A percentile compares a stretch with the other conserved stretches of the same genome.
Evolutionary conservation across 2,888 invertebrate genomes (phyloP).

Genomic region (Amphipyra berbera): DNA sequence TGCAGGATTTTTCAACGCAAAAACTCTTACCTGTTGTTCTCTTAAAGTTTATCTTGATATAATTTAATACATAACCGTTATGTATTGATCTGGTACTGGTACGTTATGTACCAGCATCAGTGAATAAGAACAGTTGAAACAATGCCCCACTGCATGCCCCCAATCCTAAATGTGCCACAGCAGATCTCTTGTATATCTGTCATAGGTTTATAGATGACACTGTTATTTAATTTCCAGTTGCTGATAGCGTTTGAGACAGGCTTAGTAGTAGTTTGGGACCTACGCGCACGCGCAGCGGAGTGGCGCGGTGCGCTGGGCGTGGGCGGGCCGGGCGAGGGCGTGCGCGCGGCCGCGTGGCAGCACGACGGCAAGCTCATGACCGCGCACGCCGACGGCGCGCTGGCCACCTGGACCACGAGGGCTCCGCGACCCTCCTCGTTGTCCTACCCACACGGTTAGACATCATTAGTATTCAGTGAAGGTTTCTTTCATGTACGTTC

Average conservation of each 20-base stretch:
- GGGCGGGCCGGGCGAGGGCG: slow-evolving; percentile 93
- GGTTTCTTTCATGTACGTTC: neutral
- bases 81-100: too few relatives aligned
- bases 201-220: neutral
- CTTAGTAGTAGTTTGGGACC: slow-evolving; percentile 98
- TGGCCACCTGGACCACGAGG: slow-evolving; percentile 97
- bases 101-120: too few relatives aligned
- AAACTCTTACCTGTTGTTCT: too few relatives aligned
- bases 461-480: neutral
- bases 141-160: too few relatives aligned
- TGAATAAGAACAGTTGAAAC: too few relatives aligned
- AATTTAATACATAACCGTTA: too few relatives aligned
- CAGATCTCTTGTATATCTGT: too few relatives aligned
- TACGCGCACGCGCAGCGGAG: slow-evolving; percentile 96
- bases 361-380: slow-evolving; percentile 99
- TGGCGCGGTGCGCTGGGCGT: slow-evolving; percentile 94
- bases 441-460: slow-evolving; percentile 96
- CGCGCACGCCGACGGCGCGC: slow-evolving; percentile 98
- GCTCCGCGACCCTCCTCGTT: slow-evolving; percentile 94
- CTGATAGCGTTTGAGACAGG: slow-evolving; percentile 99
- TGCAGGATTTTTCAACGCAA: too few relatives aligned
- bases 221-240: slow-evolving; percentile 90
- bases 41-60: too few relatives aligned
- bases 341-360: slow-evolving; percentile 98
- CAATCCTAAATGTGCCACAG: too few relatives aligned